A percentile compares a stretch with the other conserved stretches of the same genome.
Evolutionary conservation across 2,113 vertebrate species (phyloP).

Genomic region (Tetrax tetrax): DNA sequence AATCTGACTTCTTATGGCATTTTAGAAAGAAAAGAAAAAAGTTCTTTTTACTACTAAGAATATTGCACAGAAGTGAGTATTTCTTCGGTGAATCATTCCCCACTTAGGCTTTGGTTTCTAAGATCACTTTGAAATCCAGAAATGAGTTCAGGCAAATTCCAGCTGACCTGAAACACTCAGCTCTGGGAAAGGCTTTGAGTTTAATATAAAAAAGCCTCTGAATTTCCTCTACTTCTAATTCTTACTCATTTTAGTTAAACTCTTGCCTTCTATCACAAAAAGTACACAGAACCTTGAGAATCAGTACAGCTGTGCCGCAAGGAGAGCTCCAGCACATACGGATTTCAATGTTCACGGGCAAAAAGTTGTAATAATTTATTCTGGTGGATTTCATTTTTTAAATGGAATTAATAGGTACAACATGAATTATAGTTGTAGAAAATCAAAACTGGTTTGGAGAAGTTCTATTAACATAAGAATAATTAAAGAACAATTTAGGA

Average conservation of each 20-base stretch:
- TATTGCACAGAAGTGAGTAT: slow-evolving; percentile 16
- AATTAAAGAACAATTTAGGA: not conserved
- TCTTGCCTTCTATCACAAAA: slow-evolving; percentile 22
- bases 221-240: slow-evolving; percentile 50
- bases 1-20: not conserved
- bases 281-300: not conserved
- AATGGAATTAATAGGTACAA: not conserved
- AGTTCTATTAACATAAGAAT: not conserved
- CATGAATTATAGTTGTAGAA: not conserved
- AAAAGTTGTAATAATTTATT: not conserved
- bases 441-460: not conserved
- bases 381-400: not conserved
- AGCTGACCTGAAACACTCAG: slow-evolving; percentile 50
- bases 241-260: slow-evolving; percentile 37
- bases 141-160: slow-evolving; percentile 59
- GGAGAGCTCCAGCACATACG: not conserved
- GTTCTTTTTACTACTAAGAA: slow-evolving; percentile 13
- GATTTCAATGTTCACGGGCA: not conserved
- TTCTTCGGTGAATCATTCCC: slow-evolving; percentile 22
- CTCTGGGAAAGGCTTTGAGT: slow-evolving; percentile 51
- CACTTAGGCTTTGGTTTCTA: slow-evolving; percentile 53
- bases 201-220: slow-evolving; percentile 34
- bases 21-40: slow-evolving; percentile 18
- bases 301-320: not conserved
- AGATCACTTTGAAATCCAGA: slow-evolving; percentile 62